A percentile compares a stretch with the other conserved stretches of the same genome.
Conservation (phyloP, 64 coral and sea anemone genomes). For the Montipora foliosa region DNA sequence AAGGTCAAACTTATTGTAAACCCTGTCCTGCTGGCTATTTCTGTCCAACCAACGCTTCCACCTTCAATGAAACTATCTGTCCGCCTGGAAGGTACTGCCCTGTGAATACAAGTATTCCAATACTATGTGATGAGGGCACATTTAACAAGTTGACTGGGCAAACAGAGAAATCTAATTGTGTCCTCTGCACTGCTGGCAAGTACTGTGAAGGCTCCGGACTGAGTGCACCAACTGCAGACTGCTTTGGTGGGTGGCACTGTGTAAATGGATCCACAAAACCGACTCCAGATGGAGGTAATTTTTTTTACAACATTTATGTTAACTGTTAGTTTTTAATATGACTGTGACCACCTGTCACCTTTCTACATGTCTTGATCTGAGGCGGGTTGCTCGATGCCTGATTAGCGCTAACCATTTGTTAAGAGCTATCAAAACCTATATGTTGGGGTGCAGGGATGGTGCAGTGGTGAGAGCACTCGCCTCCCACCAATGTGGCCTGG, state of each 20-base stretch:
- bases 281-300: constrained; percentile 84
- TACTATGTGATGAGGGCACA: constrained; percentile 77
- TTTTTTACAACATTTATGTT: background rate
- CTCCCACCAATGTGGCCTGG: no score
- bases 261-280: constrained; percentile 77
- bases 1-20: constrained; percentile 74
- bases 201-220: constrained; percentile 85
- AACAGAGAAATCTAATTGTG: constrained; percentile 61
- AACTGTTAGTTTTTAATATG: background rate
- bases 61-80: constrained; percentile 56
- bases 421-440: no score
- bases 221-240: constrained; percentile 81
- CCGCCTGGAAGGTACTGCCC: constrained; percentile 88
- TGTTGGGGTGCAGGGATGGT: no score
- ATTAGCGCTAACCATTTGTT: no score
- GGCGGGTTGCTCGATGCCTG: no score
- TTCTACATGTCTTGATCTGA: no score
- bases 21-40: constrained; percentile 74
- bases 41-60: constrained; percentile 67
- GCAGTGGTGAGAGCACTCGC: no score
- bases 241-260: constrained; percentile 96
- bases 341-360: no score
- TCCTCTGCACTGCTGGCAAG: constrained; percentile 88
- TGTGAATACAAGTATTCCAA: constrained; percentile 81
- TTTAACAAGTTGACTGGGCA: constrained; percentile 88